Percentiles rank a stretch among this genome's conserved stretches.
These are phyloP conservation scores for Arge pagana DNA, from an alignment of 2,888 invertebrate species.

Conservation along the genomic window DNA sequence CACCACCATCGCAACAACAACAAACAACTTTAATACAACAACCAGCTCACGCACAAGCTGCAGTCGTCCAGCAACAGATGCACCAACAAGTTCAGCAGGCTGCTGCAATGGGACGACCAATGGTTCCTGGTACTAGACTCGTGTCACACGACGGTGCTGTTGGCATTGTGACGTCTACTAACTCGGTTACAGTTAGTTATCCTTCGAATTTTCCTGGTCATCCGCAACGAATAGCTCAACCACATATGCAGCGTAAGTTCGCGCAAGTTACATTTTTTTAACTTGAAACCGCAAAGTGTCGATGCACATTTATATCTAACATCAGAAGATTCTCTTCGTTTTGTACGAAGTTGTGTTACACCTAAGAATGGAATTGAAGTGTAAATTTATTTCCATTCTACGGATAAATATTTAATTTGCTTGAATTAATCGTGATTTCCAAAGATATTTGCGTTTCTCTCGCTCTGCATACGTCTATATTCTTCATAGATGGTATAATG, in stretches of 20 bases:
- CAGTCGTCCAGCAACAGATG: constrained; percentile 61
- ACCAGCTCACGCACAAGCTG: constrained; percentile 50
- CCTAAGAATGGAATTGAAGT: constrained; percentile 17
- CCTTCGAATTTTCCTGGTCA: constrained; percentile 53
- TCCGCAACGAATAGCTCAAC: constrained; percentile 49
- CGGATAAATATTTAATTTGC: background rate
- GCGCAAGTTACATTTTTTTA: too few species aligned
- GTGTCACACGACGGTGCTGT: constrained; percentile 68
- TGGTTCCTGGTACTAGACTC: constrained; percentile 62
- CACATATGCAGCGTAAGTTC: constrained; percentile 51
- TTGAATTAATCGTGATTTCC: background rate
- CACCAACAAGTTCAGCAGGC: constrained; percentile 69
- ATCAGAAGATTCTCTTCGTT: constrained; percentile 20
- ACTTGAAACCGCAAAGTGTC: constrained; percentile 1
- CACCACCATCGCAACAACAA: constrained; percentile 35
- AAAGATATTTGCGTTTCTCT: too few species aligned
- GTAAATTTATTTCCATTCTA: constrained; percentile 3
- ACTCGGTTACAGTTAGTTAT: constrained; percentile 58
- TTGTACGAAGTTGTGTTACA: constrained; percentile 23
- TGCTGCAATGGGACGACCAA: constrained; percentile 64
- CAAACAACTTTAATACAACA: constrained; percentile 51
- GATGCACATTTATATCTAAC: constrained; percentile 6
- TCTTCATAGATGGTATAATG: too few species aligned
- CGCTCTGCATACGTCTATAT: too few species aligned
- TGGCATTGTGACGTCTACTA: constrained; percentile 70